phyloP scores from a whole-genome alignment of 2,797 vertebrate species.

The Agapornis canus region DNA sequence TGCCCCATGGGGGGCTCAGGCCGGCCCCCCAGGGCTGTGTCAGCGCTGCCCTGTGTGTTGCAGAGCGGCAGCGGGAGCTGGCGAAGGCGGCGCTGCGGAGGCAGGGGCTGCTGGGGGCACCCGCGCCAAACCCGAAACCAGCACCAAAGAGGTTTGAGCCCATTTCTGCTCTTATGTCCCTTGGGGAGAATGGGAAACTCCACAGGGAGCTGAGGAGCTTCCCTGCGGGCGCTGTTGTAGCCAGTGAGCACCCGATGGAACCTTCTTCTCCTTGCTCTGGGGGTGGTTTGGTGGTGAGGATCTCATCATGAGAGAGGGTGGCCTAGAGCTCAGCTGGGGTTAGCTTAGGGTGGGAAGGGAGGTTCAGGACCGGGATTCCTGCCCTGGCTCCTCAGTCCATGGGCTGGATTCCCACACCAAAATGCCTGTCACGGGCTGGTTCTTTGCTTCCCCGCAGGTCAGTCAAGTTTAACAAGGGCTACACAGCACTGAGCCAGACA shows the following conservation, averaged over 20 bases:
- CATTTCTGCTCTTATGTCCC: neutral
- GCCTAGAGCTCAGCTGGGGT: neutral
- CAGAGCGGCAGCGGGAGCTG: slow-evolving; percentile 92
- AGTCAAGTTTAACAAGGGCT: slow-evolving; percentile 94
- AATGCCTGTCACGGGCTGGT: neutral
- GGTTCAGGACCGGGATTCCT: rapidly evolving
- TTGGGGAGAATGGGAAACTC: neutral
- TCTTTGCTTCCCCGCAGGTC: slow-evolving; percentile 67
- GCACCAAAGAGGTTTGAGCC: slow-evolving; percentile 82
- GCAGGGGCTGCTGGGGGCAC: slow-evolving; percentile 84
- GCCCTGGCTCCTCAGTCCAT: neutral
- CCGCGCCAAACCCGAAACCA: slow-evolving; percentile 74
- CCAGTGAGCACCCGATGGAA: neutral
- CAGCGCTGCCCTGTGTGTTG: neutral
- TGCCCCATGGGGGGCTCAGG: neutral
- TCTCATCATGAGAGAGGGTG: neutral
- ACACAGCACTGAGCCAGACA: slow-evolving; percentile 89
- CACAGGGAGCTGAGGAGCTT: neutral
- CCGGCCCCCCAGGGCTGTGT: neutral
- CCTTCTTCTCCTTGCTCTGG: neutral
- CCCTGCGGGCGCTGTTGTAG: neutral
- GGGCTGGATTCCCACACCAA: neutral
- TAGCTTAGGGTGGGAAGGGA: neutral
- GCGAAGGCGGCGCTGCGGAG: slow-evolving; percentile 87
- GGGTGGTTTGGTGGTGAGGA: neutral